Evolutionary conservation across 1,140 invertebrate species (phyloP), one percentile per base, ranked within the genome.

Genomic region (Venturia canescens): DNA sequence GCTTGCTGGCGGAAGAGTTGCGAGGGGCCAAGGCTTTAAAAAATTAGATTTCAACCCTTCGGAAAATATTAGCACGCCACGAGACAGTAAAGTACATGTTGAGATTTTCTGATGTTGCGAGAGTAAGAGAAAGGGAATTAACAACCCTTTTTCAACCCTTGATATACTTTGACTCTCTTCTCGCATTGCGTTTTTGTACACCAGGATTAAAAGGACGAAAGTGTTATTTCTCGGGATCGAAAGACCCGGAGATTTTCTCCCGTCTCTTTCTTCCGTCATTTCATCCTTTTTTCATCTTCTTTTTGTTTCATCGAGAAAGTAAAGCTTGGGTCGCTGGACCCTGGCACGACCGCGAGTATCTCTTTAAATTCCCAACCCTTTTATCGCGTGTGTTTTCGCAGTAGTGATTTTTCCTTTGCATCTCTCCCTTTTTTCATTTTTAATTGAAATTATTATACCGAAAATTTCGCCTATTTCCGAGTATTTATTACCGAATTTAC

Each of bases 41-140:
- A 91, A 92, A 91, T 91, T 90, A 90, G 89, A 86, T 87, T 89
- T 88, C 86, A 87, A 89, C 88, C 89, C 89, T 87, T 89, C 86
- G 85, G 75, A 87, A 89, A 91, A 88, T 89, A 89, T 90, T 90
- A 90, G 87, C 89, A 87, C 87, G 83, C 80, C 82, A 48, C 81
- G 81, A 63, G 76, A 83, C 78, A 11, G 78, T 81, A 57, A 70
- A 21, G 71, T 60, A 60, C 57, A 60, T 63, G 67, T 71, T 38
- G 79, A 76, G 66, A 81, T 80, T 76, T 23, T 69, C 29, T 27
- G 27, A 75, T 31, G 80, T 75, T 29, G 27, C 9, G 63, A 70
- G 60, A 50, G 18, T 60, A 63, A 26, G 34, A 78, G 53, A 57
- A 79, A 74, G 79, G 71, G 75, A 84, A 84, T 80, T 50, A 69